phyloP scores from a whole-genome alignment of 2,113 vertebrate genomes.

The Hemicordylus capensis region DNA sequence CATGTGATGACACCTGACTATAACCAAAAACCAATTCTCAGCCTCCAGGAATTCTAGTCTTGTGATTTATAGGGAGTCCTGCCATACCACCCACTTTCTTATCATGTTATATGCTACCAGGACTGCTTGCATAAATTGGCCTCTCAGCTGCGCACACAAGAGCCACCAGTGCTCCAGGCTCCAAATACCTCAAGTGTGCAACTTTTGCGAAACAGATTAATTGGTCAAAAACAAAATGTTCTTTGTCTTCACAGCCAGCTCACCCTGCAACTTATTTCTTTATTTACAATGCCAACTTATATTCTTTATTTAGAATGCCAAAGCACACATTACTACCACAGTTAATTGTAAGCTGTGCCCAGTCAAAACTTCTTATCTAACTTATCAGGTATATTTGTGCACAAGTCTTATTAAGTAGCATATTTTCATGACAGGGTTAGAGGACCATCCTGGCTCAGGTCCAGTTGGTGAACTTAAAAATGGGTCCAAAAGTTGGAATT shows the following conservation, averaged over 20 bases:
- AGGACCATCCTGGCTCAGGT: not conserved
- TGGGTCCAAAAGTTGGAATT: not conserved
- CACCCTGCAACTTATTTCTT: not conserved
- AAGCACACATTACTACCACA: not conserved
- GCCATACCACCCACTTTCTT: not conserved
- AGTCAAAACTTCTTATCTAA: not conserved
- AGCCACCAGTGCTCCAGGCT: not conserved
- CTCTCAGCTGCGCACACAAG: fast-evolving
- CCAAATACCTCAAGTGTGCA: not conserved
- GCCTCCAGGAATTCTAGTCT: fast-evolving
- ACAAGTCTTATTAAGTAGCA: not conserved
- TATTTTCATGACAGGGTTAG: not conserved
- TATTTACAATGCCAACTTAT: no score
- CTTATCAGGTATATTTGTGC: not conserved
- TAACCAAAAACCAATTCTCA: not conserved
- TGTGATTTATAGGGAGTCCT: fast-evolving
- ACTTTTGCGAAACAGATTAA: not conserved
- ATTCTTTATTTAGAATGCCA: no score
- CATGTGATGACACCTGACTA: not conserved
- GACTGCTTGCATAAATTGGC: fast-evolving
- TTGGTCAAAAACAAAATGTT: not conserved
- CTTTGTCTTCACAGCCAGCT: not conserved
- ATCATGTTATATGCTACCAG: not conserved
- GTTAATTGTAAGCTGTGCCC: not conserved
- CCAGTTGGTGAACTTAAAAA: not conserved